phyloP scores from a whole-genome alignment of 2,797 vertebrate species.

The Phyllotis vaccarum region DNA sequence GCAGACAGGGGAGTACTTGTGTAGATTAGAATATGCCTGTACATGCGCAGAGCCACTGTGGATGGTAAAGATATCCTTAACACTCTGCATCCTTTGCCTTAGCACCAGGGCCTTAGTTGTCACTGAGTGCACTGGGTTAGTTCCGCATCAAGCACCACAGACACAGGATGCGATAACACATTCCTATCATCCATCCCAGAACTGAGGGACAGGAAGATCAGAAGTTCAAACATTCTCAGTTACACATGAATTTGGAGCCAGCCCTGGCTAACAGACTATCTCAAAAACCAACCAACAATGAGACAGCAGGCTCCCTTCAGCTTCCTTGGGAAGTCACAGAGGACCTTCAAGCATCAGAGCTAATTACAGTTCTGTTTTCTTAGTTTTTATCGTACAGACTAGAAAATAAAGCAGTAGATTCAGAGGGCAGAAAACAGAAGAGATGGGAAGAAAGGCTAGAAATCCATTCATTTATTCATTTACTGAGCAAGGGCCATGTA shows the following conservation, averaged over 20 bases:
- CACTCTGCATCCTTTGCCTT: neutral
- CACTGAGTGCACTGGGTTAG: neutral
- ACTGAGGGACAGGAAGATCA: neutral
- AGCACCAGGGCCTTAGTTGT: neutral
- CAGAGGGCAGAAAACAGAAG: neutral
- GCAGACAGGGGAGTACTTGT: neutral
- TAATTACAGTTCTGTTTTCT: neutral
- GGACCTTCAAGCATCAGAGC: neutral
- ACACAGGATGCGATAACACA: neutral
- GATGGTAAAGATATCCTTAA: no score
- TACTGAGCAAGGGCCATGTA: neutral
- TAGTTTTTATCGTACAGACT: neutral
- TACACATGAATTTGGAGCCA: neutral
- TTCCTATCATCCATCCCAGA: neutral
- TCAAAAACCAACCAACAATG: neutral
- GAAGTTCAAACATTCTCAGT: neutral
- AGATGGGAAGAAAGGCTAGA: constrained; percentile 35
- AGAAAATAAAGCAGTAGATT: neutral
- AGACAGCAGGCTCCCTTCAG: neutral
- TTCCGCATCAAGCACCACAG: neutral
- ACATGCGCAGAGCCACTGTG: rapidly evolving
- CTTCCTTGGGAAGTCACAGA: neutral
- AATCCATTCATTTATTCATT: constrained; percentile 10
- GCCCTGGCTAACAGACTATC: neutral
- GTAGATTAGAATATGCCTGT: neutral